These are phyloP conservation scores for Panthera uncia DNA, from an alignment of 2,113 vertebrate genomes.

Conservation along the genomic window DNA sequence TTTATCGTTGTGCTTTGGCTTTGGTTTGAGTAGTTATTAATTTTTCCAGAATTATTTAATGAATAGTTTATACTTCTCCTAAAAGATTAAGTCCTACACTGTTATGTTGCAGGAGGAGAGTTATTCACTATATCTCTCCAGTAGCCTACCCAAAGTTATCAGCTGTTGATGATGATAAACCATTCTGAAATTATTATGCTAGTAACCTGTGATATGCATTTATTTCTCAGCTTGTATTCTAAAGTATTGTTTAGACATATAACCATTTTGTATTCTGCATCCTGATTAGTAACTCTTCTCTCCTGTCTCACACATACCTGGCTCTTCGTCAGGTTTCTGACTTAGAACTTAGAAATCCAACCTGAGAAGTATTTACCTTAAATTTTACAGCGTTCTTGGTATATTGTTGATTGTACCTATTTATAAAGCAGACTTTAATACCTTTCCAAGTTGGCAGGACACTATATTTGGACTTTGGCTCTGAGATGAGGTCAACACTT, in stretches of 20 bases:
- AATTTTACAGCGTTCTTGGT: not conserved
- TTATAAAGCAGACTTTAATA: not conserved
- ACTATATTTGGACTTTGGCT: not conserved
- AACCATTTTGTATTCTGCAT: not conserved
- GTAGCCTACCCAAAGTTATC: not conserved
- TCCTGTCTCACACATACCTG: not conserved
- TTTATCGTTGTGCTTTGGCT: not conserved
- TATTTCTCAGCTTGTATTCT: not conserved
- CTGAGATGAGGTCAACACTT: not conserved
- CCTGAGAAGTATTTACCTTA: not conserved
- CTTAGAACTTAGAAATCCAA: not conserved
- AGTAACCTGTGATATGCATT: not conserved
- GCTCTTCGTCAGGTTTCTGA: not conserved
- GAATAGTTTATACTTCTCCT: not conserved
- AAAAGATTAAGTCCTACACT: not conserved
- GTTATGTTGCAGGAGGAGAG: not conserved
- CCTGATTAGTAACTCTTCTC: not conserved
- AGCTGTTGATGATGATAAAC: not conserved
- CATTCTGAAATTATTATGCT: not conserved
- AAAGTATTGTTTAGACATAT: not conserved
- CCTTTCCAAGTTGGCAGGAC: not conserved
- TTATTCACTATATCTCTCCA: not conserved
- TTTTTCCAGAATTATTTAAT: not conserved
- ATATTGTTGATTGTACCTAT: not conserved
- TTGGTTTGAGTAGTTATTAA: not conserved